Evolutionary conservation across 2,113 vertebrate species (phyloP), one percentile per base, ranked within the genome.

Genomic region (Microtus montanus): DNA sequence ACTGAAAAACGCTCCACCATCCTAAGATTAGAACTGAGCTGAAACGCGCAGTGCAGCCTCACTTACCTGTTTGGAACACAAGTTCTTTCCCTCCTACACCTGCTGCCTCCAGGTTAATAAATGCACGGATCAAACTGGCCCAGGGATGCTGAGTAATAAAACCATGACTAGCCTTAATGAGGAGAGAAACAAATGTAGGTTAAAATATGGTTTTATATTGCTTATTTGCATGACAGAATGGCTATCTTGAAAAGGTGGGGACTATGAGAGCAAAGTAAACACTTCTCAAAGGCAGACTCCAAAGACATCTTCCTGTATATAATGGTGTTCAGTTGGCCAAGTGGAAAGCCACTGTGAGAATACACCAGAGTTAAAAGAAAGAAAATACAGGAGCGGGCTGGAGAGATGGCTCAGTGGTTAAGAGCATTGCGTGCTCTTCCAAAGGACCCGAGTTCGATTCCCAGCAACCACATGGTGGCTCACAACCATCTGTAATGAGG

Each of bases 31-130:
- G 11, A 80, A 77, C 3, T 41, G 3, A 44, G 44, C 30, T 88
- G 85, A 90, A 92, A 70, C 38, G 70, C 5, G 94, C 41, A 92
- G 73, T 1, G 2, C 49, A 52, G 38, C 14, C 35, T 90, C 63
- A 90, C 98, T 63, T 98, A 99, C 99, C 99, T 98, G 99, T 99
- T 97, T 99, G 99, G 97, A 99, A 99, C 95, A 99, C 99, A 89
- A 99, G 99, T 97, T 99, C 99, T 95, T 99, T 99, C 97, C 99
- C 99, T 87, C 99, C 99, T n/a, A 99, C 99, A 92, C 99, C 99
- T 66, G 99, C 99, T 95, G 99, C 99, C 98, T 99, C 99, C 98
- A 99, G 98, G 98, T 99, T 99, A 97, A 99, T 99, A 97, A 99
- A 99, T 87, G 99, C 99, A 95, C 99, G 99, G 96, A 99, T 98